phyloP scores from a whole-genome alignment of 1,140 invertebrate species.

The Theocolax elegans region DNA sequence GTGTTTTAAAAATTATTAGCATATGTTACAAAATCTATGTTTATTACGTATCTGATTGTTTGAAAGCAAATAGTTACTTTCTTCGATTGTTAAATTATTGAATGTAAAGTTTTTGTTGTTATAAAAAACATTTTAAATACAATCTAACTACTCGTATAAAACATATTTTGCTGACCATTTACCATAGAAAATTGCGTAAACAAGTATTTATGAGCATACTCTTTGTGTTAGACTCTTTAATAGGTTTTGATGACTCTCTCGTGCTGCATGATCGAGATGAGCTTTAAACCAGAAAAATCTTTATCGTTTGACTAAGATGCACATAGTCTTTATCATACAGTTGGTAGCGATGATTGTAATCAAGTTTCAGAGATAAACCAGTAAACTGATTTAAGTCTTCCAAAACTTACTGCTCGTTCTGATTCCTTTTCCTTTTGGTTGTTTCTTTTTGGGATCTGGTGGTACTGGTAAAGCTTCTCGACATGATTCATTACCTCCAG shows the following conservation, averaged over 20 bases:
- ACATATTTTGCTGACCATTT: constrained; percentile 10
- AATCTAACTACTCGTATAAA: neutral
- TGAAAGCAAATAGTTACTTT: neutral
- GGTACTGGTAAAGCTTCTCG: constrained; percentile 60
- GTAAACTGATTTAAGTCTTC: constrained; percentile 45
- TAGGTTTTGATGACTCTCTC: too few relatives aligned
- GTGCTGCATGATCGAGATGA: neutral
- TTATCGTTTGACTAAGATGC: neutral
- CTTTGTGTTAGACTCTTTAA: too few relatives aligned
- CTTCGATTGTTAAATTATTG: constrained; percentile 1
- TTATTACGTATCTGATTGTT: neutral
- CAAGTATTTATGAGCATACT: neutral
- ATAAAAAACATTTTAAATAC: constrained; percentile 11
- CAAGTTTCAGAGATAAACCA: constrained; percentile 6
- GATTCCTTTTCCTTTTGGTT: constrained; percentile 63
- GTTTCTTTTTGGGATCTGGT: constrained; percentile 62
- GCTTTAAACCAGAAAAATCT: neutral
- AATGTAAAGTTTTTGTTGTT: neutral
- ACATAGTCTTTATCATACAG: neutral
- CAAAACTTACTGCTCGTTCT: constrained; percentile 65
- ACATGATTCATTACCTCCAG: constrained; percentile 59
- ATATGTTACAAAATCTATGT: neutral
- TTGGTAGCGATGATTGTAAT: neutral
- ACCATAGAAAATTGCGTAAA: neutral
- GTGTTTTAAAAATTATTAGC: constrained; percentile 2